phyloP scores from a whole-genome alignment of 1,140 invertebrate genomes.

The Penaeus vannamei region DNA sequence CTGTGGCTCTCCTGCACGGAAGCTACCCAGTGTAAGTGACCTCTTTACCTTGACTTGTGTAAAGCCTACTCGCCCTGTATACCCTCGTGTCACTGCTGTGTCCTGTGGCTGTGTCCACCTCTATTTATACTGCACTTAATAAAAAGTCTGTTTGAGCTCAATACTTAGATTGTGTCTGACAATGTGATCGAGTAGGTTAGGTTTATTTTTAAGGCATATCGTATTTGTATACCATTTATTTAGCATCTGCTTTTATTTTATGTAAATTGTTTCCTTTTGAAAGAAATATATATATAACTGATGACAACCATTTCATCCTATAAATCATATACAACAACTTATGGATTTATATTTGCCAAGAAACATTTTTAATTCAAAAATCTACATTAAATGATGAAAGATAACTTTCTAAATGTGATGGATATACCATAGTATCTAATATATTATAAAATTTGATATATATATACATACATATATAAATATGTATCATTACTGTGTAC shows the following conservation, averaged over 20 bases:
- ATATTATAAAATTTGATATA: not conserved
- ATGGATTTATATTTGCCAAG: too few species aligned
- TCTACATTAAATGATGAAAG: too few species aligned
- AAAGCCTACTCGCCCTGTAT: not conserved
- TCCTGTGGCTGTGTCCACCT: conserved; percentile 27
- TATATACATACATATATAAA: conserved; percentile 7
- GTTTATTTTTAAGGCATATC: conserved; percentile 35
- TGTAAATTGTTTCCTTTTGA: not conserved
- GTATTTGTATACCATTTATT: conserved; percentile 13
- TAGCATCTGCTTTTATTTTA: conserved; percentile 11
- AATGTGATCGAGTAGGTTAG: conserved; percentile 37
- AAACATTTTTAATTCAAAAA: too few species aligned
- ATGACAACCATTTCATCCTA: too few species aligned
- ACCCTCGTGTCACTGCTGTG: not conserved
- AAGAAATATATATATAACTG: not conserved
- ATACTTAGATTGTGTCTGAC: conserved; percentile 34
- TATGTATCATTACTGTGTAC: not conserved
- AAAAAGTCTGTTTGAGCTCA: not conserved
- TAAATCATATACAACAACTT: too few species aligned
- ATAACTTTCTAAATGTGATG: too few species aligned
- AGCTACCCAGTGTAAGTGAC: not conserved
- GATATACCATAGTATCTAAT: too few species aligned
- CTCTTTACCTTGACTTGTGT: not conserved
- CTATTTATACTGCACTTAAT: conserved; percentile 5
- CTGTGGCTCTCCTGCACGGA: too few species aligned